Evolutionary conservation across 1,140 invertebrate species (phyloP).

Genomic region (Lasioglossum albipes): DNA sequence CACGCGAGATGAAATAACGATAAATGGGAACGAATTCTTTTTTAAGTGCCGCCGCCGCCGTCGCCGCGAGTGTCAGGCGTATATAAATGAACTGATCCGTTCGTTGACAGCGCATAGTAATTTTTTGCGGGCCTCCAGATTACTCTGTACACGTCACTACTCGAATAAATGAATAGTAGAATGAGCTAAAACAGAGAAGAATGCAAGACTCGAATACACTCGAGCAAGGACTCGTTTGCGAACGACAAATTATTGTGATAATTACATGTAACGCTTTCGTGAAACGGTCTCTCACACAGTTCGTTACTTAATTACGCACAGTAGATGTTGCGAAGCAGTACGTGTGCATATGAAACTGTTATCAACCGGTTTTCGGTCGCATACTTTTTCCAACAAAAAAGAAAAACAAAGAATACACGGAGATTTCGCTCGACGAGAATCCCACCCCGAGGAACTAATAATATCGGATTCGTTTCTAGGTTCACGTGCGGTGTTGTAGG

Average conservation of each 20-base stretch:
- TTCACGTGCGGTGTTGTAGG: slow-evolving; percentile 24
- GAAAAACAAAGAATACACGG: not conserved
- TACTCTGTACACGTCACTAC: slow-evolving; percentile 64
- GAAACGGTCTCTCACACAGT: slow-evolving; percentile 42
- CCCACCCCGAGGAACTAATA: not conserved
- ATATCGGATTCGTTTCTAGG: slow-evolving; percentile 42
- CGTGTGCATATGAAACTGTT: slow-evolving; percentile 35
- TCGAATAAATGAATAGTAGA: slow-evolving; percentile 50
- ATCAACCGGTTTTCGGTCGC: slow-evolving; percentile 6
- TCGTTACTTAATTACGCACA: slow-evolving; percentile 53
- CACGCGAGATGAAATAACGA: slow-evolving; percentile 2
- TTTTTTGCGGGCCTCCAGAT: slow-evolving; percentile 61
- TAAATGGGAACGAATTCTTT: not conserved
- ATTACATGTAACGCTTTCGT: slow-evolving; percentile 47
- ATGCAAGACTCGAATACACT: slow-evolving; percentile 43
- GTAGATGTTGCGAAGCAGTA: slow-evolving; percentile 46
- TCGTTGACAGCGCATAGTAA: slow-evolving; percentile 56
- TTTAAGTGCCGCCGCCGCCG: slow-evolving; percentile 2
- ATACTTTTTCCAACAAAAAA: not conserved
- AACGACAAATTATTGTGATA: slow-evolving; percentile 51
- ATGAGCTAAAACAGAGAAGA: slow-evolving; percentile 42
- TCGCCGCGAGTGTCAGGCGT: not conserved
- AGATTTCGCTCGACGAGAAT: not conserved
- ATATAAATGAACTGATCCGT: slow-evolving; percentile 35
- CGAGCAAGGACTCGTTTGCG: slow-evolving; percentile 48